Base-by-base conservation (phyloP, 2,888 invertebrate genomes). In the Andrena flavipes region DNA sequence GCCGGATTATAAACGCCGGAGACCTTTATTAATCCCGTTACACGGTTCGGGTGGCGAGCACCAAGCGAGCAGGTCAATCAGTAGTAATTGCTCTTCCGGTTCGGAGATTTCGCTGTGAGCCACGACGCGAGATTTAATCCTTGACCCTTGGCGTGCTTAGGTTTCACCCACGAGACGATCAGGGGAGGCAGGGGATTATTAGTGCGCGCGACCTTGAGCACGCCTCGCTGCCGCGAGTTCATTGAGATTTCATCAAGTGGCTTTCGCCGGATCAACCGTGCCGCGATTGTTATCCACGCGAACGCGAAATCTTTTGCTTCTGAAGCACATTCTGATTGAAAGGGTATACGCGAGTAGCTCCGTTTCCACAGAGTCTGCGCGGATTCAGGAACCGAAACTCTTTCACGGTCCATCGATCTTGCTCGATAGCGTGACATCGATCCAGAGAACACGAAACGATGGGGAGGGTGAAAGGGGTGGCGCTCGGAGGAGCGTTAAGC, bases 11-110 rank as follows among this genome's bases (percentile, higher is more conserved):
- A 85, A 79, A 84, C 86, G 90, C 82, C 48, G 79, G 81, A 79
- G 82, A 76, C 85, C 90, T 89, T 91, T 91, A 91, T 91, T 91
- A 91, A 91, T 91, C 89, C 88, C 85, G 88, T 91, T 90, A 90
- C 70, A 78, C 84, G 84, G 82, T 87, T 88, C 80, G 84, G 77
- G 70, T 84, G 82, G 71, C 73, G 82, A 69, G 73, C 71, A 82
- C 73, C 79, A 78, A 77, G 79, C 80, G 81, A 87, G 73, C 70
- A 76, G 86, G 85, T 86, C 90, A 90, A 90, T 91, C 89, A 87
- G 84, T 82, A 72, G 84, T 91, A 91, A 91, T 91, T 91, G 85
- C 86, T 85, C 87, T 89, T 87, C 84, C 88, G 87, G 84, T 84
- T 79, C 76, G 79, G 68, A 62, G 84, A 85, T 86, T 83, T 78